Evolutionary conservation across 2,113 vertebrate genomes (phyloP).

Genomic region (Microcebus griseorufus): DNA sequence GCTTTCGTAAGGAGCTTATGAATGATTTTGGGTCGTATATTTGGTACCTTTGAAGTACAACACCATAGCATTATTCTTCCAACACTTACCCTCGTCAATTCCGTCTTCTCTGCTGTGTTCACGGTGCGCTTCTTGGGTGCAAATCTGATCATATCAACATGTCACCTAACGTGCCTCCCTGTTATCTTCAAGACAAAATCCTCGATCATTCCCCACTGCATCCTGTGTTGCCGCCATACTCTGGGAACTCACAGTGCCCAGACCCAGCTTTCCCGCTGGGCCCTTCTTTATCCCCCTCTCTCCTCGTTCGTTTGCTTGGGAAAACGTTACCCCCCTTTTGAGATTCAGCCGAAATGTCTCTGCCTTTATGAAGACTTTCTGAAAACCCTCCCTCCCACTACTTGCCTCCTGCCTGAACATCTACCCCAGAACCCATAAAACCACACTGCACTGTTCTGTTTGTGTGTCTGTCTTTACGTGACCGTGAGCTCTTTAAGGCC

Average conservation of each 20-base stretch:
- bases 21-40: neutral
- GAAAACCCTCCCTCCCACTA: neutral
- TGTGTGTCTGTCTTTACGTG: neutral
- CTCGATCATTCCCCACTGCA: accelerated
- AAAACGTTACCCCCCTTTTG: neutral
- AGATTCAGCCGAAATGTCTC: neutral
- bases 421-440: neutral
- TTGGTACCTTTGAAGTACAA: neutral
- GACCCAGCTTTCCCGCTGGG: too few species aligned
- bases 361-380: neutral
- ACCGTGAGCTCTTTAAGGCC: neutral
- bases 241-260: neutral
- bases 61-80: neutral
- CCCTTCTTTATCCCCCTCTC: neutral
- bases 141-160: neutral
- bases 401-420: neutral
- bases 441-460: neutral
- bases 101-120: neutral
- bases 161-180: neutral
- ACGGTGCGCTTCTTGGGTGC: neutral
- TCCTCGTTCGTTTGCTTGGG: neutral
- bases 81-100: neutral
- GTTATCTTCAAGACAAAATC: neutral
- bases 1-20: neutral
- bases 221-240: accelerated